Evolutionary conservation across 2,797 vertebrate genomes (phyloP), one percentile per base, ranked within the genome.

Genomic region (Gallinago stenura): DNA sequence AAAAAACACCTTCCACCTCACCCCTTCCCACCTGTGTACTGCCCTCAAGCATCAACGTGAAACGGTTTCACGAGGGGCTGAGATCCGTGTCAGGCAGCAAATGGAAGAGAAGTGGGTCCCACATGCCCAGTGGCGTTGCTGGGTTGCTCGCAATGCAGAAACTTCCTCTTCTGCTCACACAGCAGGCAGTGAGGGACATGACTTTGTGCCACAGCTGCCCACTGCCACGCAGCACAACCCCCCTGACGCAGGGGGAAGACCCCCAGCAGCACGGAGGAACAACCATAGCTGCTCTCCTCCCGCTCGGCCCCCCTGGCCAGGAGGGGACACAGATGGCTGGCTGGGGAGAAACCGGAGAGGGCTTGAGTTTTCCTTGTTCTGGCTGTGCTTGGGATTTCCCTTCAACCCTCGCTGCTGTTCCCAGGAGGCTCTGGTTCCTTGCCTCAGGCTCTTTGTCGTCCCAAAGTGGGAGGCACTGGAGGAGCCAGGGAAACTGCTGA

Each of bases 111-210:
- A 15, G 20, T 2, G 17, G 13, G 43, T 28, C 39, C 21, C 61
- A 22, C 39, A 7, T 15, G 9, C 39, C 61, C 35, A 9, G 65
- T 28, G 3, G 71, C 3, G 0, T 3, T 45, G 50, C 60, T 21
- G n/a, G 19, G 4, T n/a, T 19, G 1, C 15, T 58, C 3, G 2
- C 57, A 3, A 3, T 1, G 41, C 31, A 5, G 31, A 9, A 58
- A 7, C 14, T 7, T 12, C n/a, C 26, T 12, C 30, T 39, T 41
- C 10, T 13, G 24, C 50, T 31, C 31, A 2, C 13, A 1, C 9
- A 3, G 2, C n/a, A 3, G 50, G 20, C 77, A 11, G 24, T 6
- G 20, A 7, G 24, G 68, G 33, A 21, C 14, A 3, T 2, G 28
- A 7, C 10, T 39, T 10, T 0, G 9, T 18, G 30, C 17, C 39